A percentile compares a stretch with the other conserved stretches of the same genome.
These are phyloP conservation scores for Autographa gamma DNA, from an alignment of 2,888 invertebrate genomes.

Conservation along the genomic window DNA sequence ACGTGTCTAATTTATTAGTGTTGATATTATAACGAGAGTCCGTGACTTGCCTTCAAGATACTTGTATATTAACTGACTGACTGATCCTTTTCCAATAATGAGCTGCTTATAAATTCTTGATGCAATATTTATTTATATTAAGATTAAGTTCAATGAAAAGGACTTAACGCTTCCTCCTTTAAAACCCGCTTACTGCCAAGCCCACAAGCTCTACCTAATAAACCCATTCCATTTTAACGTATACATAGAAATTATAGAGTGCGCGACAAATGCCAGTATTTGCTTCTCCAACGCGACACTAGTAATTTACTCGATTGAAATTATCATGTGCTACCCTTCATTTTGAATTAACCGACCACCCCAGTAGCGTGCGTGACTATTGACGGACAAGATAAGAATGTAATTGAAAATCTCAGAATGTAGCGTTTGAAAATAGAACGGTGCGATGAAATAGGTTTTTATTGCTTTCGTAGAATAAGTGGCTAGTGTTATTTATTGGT, in stretches of 20 bases:
- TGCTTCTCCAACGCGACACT: slow-evolving; percentile 69
- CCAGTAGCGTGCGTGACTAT: not conserved
- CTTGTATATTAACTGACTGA: too few species aligned
- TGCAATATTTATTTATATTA: too few species aligned
- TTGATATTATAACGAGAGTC: not conserved
- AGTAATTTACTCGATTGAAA: slow-evolving; percentile 69
- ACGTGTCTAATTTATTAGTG: not conserved
- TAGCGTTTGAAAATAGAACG: slow-evolving; percentile 10
- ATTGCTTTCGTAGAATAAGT: too few species aligned
- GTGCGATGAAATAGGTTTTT: not conserved
- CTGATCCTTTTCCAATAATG: too few species aligned
- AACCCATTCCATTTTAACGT: slow-evolving; percentile 46
- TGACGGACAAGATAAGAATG: not conserved
- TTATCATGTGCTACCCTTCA: slow-evolving; percentile 56
- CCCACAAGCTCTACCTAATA: slow-evolving; percentile 40
- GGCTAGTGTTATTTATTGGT: not conserved
- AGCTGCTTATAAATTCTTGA: too few species aligned
- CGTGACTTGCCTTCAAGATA: too few species aligned
- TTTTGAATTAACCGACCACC: slow-evolving; percentile 15
- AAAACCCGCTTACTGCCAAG: not conserved
- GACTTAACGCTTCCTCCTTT: not conserved
- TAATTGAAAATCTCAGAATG: slow-evolving; percentile 20
- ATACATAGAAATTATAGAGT: slow-evolving; percentile 60
- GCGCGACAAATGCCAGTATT: slow-evolving; percentile 59
- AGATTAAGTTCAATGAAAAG: too few species aligned